Evolutionary conservation across 2,888 invertebrate species (phyloP), one percentile per base, ranked within the genome.

Genomic region (Plagodis dolabraria): DNA sequence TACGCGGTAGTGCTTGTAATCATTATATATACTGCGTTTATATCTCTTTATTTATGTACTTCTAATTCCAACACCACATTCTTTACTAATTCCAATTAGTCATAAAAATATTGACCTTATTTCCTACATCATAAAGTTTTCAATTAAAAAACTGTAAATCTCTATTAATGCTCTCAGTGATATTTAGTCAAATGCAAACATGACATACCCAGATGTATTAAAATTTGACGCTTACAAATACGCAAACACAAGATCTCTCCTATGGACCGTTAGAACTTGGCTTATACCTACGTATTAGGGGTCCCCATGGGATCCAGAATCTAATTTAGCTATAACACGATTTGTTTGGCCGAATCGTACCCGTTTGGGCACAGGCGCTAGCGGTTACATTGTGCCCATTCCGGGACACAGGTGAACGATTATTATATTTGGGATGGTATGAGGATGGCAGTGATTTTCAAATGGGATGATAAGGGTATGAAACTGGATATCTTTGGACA

Each of bases 261-360:
- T 68, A 70, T 71, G 69, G 76, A 67, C 70, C 65, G 69, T 74
- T 71, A 68, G 62, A 61, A 70, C 69, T 69, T 68, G 68, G 75
- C 72, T 76, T 78, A 50, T 58, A 56, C 52, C 59, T 73, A 56
- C 52, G 61, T 73, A 75, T 75, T 72, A 72, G 69, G 73, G 76
- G 75, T 75, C 68, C 80, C 74, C 76, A 61, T 75, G 72, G 75
- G 85, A 72, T 33, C 67, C 53, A 53, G 73, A 85, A 87, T 86
- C 82, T 83, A 85, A 86, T 87, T 87, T 86, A 76, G 80, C 71
- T 79, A 76, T 85, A 82, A 83, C 77, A 71, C 74, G 81, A 86
- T 87, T 83, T 83, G 82, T 79, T 73, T 72, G 76, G 72, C 49
- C 61, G 47, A 55, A 56, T 43, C 50, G 58, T 53, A 11, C 48